Percentiles rank a stretch among this genome's conserved stretches.
Evolutionary conservation across 2,797 vertebrate species (phyloP).

Genomic region (Fringilla coelebs): DNA sequence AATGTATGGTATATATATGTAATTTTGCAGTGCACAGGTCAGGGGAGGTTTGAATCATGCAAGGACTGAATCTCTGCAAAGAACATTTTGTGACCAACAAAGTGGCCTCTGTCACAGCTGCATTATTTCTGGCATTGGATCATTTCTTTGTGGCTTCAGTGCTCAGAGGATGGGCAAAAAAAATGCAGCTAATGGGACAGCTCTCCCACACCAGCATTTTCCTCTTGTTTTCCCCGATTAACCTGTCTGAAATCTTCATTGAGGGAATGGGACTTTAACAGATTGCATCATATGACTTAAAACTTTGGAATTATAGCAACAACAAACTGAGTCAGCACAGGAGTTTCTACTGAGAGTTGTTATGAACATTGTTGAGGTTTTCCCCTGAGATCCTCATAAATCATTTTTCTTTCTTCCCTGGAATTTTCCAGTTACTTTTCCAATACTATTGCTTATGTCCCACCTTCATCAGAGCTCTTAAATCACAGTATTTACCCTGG

Average conservation of each 20-base stretch:
- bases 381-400: background rate
- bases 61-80: background rate
- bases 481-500: background rate
- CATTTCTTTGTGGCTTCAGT: background rate
- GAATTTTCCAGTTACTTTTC: background rate
- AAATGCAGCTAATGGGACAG: background rate
- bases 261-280: background rate
- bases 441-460: background rate
- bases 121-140: background rate
- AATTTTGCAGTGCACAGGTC: background rate
- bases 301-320: background rate
- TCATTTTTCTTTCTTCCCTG: background rate
- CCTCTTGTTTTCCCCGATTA: background rate
- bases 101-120: background rate
- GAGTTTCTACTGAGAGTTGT: background rate
- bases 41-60: background rate
- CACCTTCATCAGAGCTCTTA: background rate
- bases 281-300: background rate
- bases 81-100: background rate
- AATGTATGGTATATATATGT: background rate
- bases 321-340: background rate
- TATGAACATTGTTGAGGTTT: background rate
- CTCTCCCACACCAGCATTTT: background rate
- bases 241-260: background rate
- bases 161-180: background rate